Evolutionary conservation across 2,888 invertebrate genomes (phyloP).

Genomic region (Hirtodrosophila cameraria): DNA sequence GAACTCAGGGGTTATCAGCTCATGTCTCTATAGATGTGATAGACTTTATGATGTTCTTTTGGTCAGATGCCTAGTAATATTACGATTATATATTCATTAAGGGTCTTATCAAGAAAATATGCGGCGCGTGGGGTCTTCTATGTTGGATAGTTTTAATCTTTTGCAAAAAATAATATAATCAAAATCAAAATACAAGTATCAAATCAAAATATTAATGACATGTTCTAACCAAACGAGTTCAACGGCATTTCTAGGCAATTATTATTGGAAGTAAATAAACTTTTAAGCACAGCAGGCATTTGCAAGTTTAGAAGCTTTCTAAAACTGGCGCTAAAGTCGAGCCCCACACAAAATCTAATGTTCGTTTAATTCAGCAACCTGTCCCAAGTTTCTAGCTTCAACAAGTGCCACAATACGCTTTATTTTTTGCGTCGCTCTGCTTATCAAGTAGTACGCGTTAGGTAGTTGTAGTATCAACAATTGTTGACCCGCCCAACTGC

Average conservation of each 20-base stretch:
- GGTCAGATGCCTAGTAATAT: not conserved
- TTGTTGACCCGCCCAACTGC: slow-evolving; percentile 4
- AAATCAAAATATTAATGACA: slow-evolving; percentile 53
- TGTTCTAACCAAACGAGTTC: slow-evolving; percentile 69
- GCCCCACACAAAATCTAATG: slow-evolving; percentile 8
- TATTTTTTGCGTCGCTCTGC: slow-evolving; percentile 6
- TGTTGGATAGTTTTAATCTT: slow-evolving; percentile 17
- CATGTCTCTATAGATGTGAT: slow-evolving; percentile 17
- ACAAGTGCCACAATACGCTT: slow-evolving; percentile 21
- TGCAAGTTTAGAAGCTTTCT: slow-evolving; percentile 27
- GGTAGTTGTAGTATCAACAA: not conserved
- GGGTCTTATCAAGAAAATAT: slow-evolving; percentile 30
- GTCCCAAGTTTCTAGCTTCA: slow-evolving; percentile 27
- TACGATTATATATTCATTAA: too few relatives aligned
- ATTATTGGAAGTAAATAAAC: slow-evolving; percentile 64
- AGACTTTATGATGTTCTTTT: slow-evolving; percentile 4
- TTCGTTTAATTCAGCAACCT: slow-evolving; percentile 32
- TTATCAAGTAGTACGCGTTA: slow-evolving; percentile 47
- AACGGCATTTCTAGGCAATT: slow-evolving; percentile 74
- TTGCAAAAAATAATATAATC: slow-evolving; percentile 20
- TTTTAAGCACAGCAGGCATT: slow-evolving; percentile 25
- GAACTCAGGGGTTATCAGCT: slow-evolving; percentile 47
- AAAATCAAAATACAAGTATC: slow-evolving; percentile 15
- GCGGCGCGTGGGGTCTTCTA: slow-evolving; percentile 50
- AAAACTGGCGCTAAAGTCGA: slow-evolving; percentile 17